phyloP scores from a whole-genome alignment of 2,888 invertebrate genomes.

The Acanthopleura granulata region DNA sequence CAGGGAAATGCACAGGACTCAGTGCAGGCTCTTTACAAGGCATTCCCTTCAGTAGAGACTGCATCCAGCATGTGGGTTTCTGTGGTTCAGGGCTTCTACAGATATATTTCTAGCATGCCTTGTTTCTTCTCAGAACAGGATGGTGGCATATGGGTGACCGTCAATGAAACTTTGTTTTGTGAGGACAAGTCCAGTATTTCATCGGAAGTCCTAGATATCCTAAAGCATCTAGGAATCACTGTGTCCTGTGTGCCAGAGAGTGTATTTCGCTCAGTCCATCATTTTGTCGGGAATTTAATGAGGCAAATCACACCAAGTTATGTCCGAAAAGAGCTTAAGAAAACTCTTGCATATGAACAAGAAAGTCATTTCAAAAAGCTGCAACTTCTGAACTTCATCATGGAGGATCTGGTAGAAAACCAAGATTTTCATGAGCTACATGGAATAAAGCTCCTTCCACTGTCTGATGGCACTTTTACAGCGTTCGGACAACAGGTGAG shows the following conservation, averaged over 20 bases:
- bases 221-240: no score
- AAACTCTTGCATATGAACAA: no score
- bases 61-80: slow-evolving; percentile 31
- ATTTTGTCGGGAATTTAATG: no score
- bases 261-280: no score
- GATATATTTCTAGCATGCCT: not conserved
- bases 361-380: no score
- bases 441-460: slow-evolving; percentile 45
- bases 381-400: no score
- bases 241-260: no score
- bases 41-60: slow-evolving; percentile 27
- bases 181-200: not conserved
- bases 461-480: slow-evolving; percentile 41
- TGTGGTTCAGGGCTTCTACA: no score
- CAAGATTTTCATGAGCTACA: slow-evolving; percentile 25
- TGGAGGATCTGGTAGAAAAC: not conserved
- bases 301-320: no score
- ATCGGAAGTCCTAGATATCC: no score
- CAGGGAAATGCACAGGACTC: slow-evolving; percentile 19
- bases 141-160: not conserved
- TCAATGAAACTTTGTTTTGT: not conserved
- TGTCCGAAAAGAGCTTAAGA: no score
- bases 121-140: not conserved
- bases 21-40: slow-evolving; percentile 25
- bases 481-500: slow-evolving; percentile 14